phyloP scores from a whole-genome alignment of 2,113 vertebrate species.

The Oncorhynchus masou region DNA sequence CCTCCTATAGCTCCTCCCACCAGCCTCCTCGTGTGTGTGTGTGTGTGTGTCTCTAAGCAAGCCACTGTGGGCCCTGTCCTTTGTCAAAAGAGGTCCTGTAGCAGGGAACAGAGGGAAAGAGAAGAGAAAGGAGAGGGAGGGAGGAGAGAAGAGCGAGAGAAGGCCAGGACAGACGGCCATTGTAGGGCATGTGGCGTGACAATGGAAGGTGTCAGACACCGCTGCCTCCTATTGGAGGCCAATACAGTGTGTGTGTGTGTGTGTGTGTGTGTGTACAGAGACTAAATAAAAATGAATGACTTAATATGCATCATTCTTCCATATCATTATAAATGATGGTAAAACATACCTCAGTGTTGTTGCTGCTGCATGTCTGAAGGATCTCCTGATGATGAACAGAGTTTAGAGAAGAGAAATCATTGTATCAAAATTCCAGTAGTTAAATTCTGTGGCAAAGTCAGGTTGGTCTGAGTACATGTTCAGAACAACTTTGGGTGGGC shows the following conservation, averaged over 20 bases:
- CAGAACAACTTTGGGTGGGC: background rate
- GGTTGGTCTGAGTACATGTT: background rate
- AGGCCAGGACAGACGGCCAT: conserved; percentile 30
- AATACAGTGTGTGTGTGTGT: background rate
- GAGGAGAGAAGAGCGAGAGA: conserved; percentile 3
- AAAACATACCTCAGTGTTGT: background rate
- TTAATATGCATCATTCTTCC: background rate
- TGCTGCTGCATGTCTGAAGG: background rate
- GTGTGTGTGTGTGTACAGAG: background rate
- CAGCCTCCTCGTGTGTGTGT: conserved; percentile 9
- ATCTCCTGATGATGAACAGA: background rate
- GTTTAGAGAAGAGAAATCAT: background rate
- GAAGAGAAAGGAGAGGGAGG: background rate
- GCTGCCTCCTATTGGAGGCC: background rate
- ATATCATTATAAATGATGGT: background rate
- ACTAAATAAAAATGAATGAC: background rate
- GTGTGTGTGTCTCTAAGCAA: conserved; percentile 16
- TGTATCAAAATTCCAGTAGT: background rate
- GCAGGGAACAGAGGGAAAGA: background rate
- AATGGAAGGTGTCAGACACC: conserved; percentile 7
- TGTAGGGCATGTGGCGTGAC: conserved; percentile 29
- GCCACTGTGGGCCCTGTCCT: background rate
- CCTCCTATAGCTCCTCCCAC: background rate
- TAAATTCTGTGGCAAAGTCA: background rate
- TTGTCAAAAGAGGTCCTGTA: conserved; percentile 23